A percentile compares a stretch with the other conserved stretches of the same genome.
phyloP scores from a whole-genome alignment of 2,797 vertebrate species.

The Macrochelys suwanniensis region DNA sequence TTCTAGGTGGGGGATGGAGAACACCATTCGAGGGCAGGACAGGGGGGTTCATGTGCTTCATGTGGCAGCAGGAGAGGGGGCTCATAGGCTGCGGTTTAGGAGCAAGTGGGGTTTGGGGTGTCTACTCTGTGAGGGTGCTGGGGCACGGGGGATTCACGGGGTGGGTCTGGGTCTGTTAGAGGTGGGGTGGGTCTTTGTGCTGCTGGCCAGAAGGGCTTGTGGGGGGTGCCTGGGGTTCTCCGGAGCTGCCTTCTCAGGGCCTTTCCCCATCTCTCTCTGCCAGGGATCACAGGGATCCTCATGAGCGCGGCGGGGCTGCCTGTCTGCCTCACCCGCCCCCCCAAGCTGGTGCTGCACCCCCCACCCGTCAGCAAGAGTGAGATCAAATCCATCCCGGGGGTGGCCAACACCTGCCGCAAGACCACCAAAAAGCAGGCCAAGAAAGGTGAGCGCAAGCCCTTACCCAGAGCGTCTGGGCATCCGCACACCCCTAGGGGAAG shows the following conservation, averaged over 20 bases:
- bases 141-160: background rate
- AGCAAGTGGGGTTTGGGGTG: too few relatives aligned
- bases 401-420: constrained; percentile 93
- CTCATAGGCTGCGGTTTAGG: background rate
- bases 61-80: background rate
- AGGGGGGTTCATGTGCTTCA: background rate
- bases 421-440: constrained; percentile 94
- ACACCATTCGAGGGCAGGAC: background rate
- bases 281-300: constrained; percentile 96
- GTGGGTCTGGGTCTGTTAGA: background rate
- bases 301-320: constrained; percentile 96
- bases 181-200: background rate
- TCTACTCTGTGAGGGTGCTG: fast-evolving
- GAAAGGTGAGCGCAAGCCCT: constrained; percentile 85
- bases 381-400: constrained; percentile 92
- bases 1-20: background rate
- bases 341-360: constrained; percentile 92
- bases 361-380: constrained; percentile 94
- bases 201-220: background rate
- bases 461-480: background rate
- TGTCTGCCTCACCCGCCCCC: constrained; percentile 95
- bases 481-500: background rate
- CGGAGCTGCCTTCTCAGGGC: background rate
- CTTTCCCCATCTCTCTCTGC: background rate
- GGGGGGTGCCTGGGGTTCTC: background rate